Percentiles rank a stretch among this genome's conserved stretches.
Conservation (phyloP, 2,888 invertebrate species). For the Lithosia quadra region DNA sequence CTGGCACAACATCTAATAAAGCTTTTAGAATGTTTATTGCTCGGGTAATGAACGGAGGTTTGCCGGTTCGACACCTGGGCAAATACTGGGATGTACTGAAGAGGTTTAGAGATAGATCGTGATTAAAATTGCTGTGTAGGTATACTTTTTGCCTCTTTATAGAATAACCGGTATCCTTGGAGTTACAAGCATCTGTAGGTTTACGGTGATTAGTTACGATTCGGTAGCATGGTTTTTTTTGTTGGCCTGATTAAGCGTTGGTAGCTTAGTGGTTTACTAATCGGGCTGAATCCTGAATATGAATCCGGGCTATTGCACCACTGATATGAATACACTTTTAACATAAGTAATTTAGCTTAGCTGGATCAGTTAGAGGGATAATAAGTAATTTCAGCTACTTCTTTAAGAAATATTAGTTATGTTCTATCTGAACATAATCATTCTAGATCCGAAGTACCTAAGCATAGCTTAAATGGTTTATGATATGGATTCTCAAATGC, state of each 20-base stretch:
- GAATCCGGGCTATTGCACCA: no score
- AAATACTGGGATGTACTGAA: conserved; percentile 38
- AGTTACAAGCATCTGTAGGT: background rate
- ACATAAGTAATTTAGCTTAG: no score
- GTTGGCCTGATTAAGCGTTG: no score
- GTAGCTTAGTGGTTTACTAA: no score
- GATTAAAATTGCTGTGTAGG: background rate
- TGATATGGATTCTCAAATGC: background rate
- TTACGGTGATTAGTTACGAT: background rate
- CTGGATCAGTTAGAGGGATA: no score
- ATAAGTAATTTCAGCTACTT: no score
- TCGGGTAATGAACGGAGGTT: conserved; percentile 43
- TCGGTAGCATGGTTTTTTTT: background rate
- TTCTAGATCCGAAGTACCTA: no score
- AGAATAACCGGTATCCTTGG: background rate
- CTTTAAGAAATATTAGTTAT: no score
- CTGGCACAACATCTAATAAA: conserved; percentile 59
- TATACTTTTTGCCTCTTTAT: background rate
- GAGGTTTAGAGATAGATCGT: background rate
- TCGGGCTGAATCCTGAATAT: no score
- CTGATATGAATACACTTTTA: no score
- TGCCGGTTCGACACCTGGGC: conserved; percentile 37
- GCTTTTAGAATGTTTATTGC: conserved; percentile 57
- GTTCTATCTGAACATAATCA: no score
- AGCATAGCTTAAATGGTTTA: background rate